Evolutionary conservation across 2,888 invertebrate genomes (phyloP).

Genomic region (Cremastinae sp.): DNA sequence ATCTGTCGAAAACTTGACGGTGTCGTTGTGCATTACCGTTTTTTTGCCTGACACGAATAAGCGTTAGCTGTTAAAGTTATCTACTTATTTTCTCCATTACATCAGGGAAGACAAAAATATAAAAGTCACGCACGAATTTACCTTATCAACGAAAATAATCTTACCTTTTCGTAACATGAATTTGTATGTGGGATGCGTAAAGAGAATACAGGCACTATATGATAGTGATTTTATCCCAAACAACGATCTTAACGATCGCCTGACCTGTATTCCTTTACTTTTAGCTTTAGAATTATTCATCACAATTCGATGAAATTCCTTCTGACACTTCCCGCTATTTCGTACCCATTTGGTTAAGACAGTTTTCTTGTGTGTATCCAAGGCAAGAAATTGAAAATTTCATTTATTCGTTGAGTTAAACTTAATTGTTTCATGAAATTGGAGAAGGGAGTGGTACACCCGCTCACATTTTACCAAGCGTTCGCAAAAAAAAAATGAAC

Average conservation of each 20-base stretch:
- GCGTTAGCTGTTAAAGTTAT: neutral
- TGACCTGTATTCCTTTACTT: too few relatives aligned
- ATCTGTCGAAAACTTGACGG: too few relatives aligned
- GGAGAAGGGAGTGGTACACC: too few relatives aligned
- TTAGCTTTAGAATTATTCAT: neutral
- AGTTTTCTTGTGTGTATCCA: too few relatives aligned
- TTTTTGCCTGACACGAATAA: neutral
- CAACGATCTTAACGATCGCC: conserved; percentile 45
- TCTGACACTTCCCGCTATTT: too few relatives aligned
- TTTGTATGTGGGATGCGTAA: conserved; percentile 4
- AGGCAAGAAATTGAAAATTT: neutral
- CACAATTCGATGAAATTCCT: neutral
- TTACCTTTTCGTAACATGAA: neutral
- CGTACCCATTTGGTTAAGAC: too few relatives aligned
- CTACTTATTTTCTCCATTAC: conserved; percentile 22
- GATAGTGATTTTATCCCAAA: conserved; percentile 31
- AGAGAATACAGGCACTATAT: conserved; percentile 28
- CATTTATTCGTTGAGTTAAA: too few relatives aligned
- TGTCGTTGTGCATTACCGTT: too few relatives aligned
- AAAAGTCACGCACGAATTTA: conserved; percentile 35
- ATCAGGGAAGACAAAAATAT: conserved; percentile 1
- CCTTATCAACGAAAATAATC: conserved; percentile 31
- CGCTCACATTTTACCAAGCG: too few relatives aligned
- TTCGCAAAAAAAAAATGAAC: too few relatives aligned
- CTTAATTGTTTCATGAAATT: too few relatives aligned